Conservation (phyloP, 2,888 invertebrate genomes). For the Aelia acuminata region DNA sequence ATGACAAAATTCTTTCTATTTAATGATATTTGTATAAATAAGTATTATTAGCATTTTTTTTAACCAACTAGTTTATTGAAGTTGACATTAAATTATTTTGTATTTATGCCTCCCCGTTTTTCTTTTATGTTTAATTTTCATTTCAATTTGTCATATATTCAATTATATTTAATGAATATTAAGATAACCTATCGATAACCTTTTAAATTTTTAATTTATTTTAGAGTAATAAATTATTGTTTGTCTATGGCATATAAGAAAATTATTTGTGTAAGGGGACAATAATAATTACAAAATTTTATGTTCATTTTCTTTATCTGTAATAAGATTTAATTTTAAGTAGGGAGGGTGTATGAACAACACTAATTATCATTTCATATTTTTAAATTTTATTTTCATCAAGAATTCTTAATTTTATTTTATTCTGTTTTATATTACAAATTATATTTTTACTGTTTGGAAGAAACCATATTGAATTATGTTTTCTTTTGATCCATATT, state of each 20-base stretch:
- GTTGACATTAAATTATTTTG: neutral
- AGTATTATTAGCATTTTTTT: neutral
- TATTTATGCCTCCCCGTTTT: neutral
- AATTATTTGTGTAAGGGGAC: neutral
- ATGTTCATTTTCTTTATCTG: neutral
- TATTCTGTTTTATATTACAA: neutral
- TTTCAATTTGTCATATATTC: neutral
- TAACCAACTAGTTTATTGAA: neutral
- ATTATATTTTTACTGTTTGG: neutral
- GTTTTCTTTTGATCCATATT: neutral
- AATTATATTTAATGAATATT: neutral
- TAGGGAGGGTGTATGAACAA: neutral
- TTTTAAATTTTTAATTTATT: neutral
- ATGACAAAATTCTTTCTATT: no score
- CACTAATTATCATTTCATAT: neutral
- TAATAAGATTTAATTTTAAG: neutral
- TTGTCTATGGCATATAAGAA: no score
- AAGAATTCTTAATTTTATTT: neutral
- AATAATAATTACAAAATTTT: neutral
- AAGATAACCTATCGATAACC: neutral
- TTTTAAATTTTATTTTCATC: neutral
- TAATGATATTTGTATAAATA: neutral
- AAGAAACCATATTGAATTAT: neutral
- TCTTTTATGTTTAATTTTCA: neutral
- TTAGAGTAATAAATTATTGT: neutral